These are phyloP conservation scores for Hyppa rectilinea DNA, from an alignment of 2,888 invertebrate species.

Conservation along the genomic window DNA sequence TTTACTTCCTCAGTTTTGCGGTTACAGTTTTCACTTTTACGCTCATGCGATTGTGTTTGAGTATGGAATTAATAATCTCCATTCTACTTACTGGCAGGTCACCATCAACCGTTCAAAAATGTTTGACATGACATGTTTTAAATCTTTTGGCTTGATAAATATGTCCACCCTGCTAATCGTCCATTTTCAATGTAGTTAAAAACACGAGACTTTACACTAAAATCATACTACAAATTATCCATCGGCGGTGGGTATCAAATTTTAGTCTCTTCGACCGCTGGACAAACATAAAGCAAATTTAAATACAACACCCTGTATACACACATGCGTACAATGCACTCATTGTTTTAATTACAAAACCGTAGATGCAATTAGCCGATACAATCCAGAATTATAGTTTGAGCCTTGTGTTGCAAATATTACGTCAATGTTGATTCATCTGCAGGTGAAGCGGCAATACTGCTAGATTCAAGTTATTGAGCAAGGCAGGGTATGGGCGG, in stretches of 20 bases:
- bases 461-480: constrained; percentile 41
- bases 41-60: background rate
- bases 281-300: background rate
- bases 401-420: constrained; percentile 48
- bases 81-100: too few species aligned
- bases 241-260: too few species aligned
- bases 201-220: background rate
- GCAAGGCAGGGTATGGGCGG: constrained; percentile 27
- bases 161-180: too few species aligned
- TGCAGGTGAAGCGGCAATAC: constrained; percentile 3
- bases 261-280: background rate
- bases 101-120: background rate
- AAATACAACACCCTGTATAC: constrained; percentile 33
- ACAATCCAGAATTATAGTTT: constrained; percentile 53
- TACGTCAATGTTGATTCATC: constrained; percentile 61
- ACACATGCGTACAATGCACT: constrained; percentile 58
- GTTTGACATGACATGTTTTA: background rate
- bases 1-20: constrained; percentile 47
- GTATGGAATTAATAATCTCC: background rate
- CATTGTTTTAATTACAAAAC: constrained; percentile 69
- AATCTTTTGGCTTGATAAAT: background rate
- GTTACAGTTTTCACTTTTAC: constrained; percentile 41
- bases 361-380: constrained; percentile 64
- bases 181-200: background rate
- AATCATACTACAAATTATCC: background rate